Conservation (phyloP, 2,113 vertebrate species). For the Bucco capensis region DNA sequence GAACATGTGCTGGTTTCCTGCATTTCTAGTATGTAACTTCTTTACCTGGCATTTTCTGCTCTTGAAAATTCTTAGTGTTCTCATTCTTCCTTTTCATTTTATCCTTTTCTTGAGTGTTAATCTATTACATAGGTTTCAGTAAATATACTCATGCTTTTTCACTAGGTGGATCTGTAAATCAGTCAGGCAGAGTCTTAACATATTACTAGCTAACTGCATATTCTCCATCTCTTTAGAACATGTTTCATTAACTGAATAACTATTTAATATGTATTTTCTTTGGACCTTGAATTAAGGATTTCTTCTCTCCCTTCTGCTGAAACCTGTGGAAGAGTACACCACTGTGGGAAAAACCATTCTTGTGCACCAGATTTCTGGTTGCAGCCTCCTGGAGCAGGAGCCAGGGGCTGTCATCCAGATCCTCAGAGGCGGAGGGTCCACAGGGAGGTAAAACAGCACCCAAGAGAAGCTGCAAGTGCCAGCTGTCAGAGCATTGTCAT, state of each 20-base stretch:
- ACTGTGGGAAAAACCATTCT: background rate
- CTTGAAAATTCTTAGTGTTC: background rate
- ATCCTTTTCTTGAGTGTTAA: constrained; percentile 26
- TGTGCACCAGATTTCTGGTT: accelerated
- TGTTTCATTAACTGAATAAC: background rate
- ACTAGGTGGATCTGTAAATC: constrained; percentile 4
- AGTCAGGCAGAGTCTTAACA: background rate
- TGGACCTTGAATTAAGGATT: background rate
- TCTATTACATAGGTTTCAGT: background rate
- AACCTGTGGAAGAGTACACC: background rate
- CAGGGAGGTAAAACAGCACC: background rate
- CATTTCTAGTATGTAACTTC: background rate
- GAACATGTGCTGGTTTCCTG: background rate
- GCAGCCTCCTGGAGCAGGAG: accelerated
- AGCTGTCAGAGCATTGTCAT: accelerated
- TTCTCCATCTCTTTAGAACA: constrained; percentile 10
- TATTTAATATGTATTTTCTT: background rate
- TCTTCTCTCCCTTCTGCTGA: background rate
- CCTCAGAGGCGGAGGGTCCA: background rate
- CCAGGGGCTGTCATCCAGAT: accelerated
- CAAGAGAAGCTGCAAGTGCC: background rate
- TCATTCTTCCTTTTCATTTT: constrained; percentile 24
- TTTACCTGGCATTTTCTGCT: background rate
- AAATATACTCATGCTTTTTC: background rate
- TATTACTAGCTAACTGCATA: background rate